Evolutionary conservation across 2,888 invertebrate species (phyloP), one percentile per base, ranked within the genome.

Genomic region (Drosophila falleni): DNA sequence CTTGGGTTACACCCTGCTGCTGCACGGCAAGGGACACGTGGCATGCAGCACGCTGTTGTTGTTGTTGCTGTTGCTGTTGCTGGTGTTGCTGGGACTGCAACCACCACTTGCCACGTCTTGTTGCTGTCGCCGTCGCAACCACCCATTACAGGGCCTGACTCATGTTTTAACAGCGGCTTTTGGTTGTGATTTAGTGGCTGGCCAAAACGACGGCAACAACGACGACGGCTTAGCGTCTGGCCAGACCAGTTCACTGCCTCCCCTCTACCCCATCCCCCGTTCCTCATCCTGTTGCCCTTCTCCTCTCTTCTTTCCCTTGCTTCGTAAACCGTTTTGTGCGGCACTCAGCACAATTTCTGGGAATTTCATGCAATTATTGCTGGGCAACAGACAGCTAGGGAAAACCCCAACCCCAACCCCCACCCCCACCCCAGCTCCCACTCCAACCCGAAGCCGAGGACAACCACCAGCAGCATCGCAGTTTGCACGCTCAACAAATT

Each of bases 101-200:
- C 81, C 68, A 74, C 71, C 76, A 67, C 42, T 37, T 33, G 58
- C 55, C 29, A 19, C 42, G 42, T 56, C 37, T 53, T 46, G 33
- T 5, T 55, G 55, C 29, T 58, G 16, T 50, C 49, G 42, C 50
- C 15, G 26, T 62, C 58, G 58, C 66, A 76, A 78, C 80, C 87
- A 76, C 68, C 83, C 76, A 76, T 81, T 75, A 70, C 58, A 55
- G 58, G 74, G 66, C 35, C 71, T 69, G 74, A 76, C 71, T 83
- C 89, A 81, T 87, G 87, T 87, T 90, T 83, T 87, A 86, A 87
- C 90, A 87, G 78, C 88, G 86, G 88, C 90, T 90, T 90, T 89
- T 75, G 83, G 88, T 86, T 89, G 89, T 89, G 88, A 89, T 89
- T 89, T 90, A 89, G 86, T 89, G 89, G 83, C 81, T 72, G 67